Percentiles rank a stretch among this genome's conserved stretches.
Evolutionary conservation across 2,797 vertebrate species (phyloP).

Genomic region (Agapornis canus): DNA sequence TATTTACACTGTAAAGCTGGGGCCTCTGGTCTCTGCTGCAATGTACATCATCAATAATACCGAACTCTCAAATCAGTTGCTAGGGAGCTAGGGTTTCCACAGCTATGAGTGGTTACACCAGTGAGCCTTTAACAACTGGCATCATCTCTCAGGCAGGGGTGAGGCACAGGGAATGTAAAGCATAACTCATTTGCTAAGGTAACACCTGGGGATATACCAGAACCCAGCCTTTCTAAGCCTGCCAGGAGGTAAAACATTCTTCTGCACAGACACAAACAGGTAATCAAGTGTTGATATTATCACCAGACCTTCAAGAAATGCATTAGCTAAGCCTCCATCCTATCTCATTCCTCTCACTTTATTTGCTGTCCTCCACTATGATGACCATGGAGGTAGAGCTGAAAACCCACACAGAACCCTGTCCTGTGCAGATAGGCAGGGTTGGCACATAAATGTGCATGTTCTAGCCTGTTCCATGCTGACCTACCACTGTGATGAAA

Average conservation of each 20-base stretch:
- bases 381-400: neutral
- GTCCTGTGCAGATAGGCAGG: neutral
- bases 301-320: neutral
- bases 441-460: neutral
- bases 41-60: neutral
- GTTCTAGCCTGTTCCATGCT: neutral
- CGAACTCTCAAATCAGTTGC: neutral
- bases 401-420: neutral
- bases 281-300: neutral
- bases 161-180: neutral
- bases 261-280: neutral
- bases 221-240: neutral
- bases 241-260: accelerated
- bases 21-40: neutral
- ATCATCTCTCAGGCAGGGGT: neutral
- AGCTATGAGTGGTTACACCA: neutral
- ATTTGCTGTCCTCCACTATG: neutral
- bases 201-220: neutral
- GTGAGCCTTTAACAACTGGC: neutral
- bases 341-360: neutral
- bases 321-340: neutral
- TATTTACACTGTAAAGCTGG: neutral
- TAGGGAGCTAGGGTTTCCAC: neutral
- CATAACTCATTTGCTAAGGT: neutral
- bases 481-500: neutral